phyloP scores from a whole-genome alignment of 2,113 vertebrate genomes.

The Cercopithecus mona region DNA sequence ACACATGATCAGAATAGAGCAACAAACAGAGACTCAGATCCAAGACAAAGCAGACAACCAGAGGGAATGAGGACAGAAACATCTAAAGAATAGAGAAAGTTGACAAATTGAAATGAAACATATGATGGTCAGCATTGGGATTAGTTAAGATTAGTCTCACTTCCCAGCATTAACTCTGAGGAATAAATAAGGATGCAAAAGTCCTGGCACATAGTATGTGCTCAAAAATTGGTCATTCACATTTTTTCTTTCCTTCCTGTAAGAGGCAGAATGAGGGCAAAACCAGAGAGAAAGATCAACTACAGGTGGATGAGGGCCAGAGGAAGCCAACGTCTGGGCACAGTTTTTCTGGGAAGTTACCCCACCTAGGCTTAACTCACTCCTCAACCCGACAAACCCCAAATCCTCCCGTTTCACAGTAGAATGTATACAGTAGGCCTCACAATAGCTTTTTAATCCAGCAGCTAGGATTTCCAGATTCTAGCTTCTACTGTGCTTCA shows the following conservation, averaged over 20 bases:
- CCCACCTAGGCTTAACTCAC: background rate
- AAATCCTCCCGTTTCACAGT: background rate
- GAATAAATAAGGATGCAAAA: background rate
- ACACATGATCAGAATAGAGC: background rate
- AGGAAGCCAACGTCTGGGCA: background rate
- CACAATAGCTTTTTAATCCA: background rate
- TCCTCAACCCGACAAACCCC: background rate
- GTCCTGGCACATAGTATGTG: background rate
- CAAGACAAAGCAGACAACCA: background rate
- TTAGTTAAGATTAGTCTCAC: background rate
- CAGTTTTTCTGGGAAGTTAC: background rate
- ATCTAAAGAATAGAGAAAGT: accelerated
- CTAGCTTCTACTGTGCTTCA: background rate
- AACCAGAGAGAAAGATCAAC: background rate
- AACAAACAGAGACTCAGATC: background rate
- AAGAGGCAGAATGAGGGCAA: background rate
- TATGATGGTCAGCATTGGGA: background rate
- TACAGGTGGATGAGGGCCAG: background rate
- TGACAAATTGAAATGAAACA: background rate
- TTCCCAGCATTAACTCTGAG: background rate
- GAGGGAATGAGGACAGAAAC: background rate
- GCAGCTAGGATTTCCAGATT: background rate
- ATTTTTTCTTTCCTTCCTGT: background rate
- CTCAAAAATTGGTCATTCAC: background rate
- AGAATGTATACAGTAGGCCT: background rate